Evolutionary conservation across 2,888 invertebrate species (phyloP), one percentile per base, ranked within the genome.

Genomic region (Laspeyria flexula): DNA sequence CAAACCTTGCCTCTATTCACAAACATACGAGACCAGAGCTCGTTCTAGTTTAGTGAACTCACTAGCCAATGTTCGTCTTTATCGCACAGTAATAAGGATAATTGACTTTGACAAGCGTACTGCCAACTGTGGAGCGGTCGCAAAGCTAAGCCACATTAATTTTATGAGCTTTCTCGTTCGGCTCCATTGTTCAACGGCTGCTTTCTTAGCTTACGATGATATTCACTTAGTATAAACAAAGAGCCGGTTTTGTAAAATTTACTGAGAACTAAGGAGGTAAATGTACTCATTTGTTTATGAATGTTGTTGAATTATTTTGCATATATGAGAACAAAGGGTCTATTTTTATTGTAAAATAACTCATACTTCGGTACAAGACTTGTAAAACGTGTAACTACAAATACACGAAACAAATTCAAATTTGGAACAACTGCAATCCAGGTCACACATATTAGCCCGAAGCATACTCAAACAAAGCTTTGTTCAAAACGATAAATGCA

Each of bases 51-150:
- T 59, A 56, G 61, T 61, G 15, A 45, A 33, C 50, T 44, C 39
- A 47, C 39, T 31, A 49, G 49, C 60, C 48, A 53, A 64, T 65
- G 60, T 71, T 60, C 53, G 60, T 61, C 69, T 67, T 73, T 72
- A 75, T 70, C 55, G 64, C 50, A 43, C 44, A 55, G 65, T 73
- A 73, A 76, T 75, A 68, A 67, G 71, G 59, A 69, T 73, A 74
- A 74, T 58, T 65, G 71, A 51, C 67, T 77, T 73, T 73, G 76
- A 76, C 74, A 78, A 74, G 76, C 66, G 58, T 63, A 60, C 63
- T 69, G 59, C 57, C 61, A 55, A 43, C 55, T 57, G 39, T 55
- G 56, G 52, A 54, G 61, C 61, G 46, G 49, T 39, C 56, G 45
- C 57, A 43, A 60, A 51, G 61, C 53, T 65, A 64, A 65, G 66